These are phyloP conservation scores for Cerceris ruficornis DNA, from an alignment of 2,888 invertebrate species.

Conservation along the genomic window DNA sequence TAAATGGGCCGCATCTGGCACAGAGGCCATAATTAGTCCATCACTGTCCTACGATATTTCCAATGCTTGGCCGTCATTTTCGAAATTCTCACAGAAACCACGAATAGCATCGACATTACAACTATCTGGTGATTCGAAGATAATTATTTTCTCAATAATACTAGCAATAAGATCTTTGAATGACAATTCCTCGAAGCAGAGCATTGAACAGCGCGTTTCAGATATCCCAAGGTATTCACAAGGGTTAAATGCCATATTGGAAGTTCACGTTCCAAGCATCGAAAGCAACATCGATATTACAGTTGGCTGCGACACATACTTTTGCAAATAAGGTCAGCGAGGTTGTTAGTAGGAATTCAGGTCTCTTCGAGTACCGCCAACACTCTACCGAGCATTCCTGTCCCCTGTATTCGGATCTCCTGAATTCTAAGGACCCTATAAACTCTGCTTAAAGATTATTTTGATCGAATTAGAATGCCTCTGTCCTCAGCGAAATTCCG, in stretches of 20 bases:
- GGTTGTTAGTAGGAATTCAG: constrained; percentile 32
- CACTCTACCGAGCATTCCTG: constrained; percentile 24
- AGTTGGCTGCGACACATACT: constrained; percentile 37
- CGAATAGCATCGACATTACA: too few species aligned
- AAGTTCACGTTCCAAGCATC: constrained; percentile 9
- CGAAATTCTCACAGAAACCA: too few species aligned
- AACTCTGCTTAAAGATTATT: constrained; percentile 63
- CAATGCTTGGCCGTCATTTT: too few species aligned
- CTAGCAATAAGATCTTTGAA: background rate
- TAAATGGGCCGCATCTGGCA: too few species aligned
- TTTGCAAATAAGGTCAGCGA: constrained; percentile 40
- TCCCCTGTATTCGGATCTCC: constrained; percentile 44
- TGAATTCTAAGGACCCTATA: constrained; percentile 55
- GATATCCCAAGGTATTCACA: constrained; percentile 4
- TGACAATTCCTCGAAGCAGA: background rate
- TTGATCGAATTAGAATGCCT: constrained; percentile 57
- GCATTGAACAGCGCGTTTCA: background rate
- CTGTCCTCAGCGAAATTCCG: constrained; percentile 54
- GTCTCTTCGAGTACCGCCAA: constrained; percentile 17
- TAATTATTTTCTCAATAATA: too few species aligned
- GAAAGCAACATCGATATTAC: constrained; percentile 28
- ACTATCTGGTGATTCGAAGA: too few species aligned
- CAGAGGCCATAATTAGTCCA: too few species aligned
- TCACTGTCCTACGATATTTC: too few species aligned
- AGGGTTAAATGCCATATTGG: constrained; percentile 8